A percentile compares a stretch with the other conserved stretches of the same genome.
Conservation (phyloP, 2,113 vertebrate species). For the Melanostigma gelatinosum region DNA sequence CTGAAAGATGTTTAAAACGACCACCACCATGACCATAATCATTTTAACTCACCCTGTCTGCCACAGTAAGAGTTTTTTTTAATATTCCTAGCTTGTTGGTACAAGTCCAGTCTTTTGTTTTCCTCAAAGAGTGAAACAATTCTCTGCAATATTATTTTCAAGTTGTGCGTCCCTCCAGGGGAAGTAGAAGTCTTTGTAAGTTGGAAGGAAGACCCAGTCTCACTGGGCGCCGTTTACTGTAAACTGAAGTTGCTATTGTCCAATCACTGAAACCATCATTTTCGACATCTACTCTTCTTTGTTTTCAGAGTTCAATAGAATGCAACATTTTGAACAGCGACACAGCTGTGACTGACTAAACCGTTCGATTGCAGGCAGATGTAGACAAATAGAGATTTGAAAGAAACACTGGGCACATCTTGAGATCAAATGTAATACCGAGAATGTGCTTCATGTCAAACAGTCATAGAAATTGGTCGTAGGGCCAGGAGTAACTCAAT, state of each 20-base stretch:
- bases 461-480: background rate
- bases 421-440: background rate
- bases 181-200: conserved; percentile 10
- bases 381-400: conserved; percentile 13
- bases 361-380: background rate
- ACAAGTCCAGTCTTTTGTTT: conserved; percentile 15
- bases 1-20: conserved; percentile 38
- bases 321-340: background rate
- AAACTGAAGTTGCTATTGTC: background rate
- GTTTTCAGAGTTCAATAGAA: background rate
- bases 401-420: conserved; percentile 9
- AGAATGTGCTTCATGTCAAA: background rate
- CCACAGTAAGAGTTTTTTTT: conserved; percentile 2
- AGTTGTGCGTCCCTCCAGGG: conserved; percentile 15
- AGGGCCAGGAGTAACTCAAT: background rate
- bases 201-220: background rate
- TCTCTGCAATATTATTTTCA: conserved; percentile 33
- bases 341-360: conserved; percentile 5
- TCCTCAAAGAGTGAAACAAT: conserved; percentile 21
- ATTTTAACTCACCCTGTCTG: conserved; percentile 8
- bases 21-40: conserved; percentile 15
- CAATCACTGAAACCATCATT: background rate
- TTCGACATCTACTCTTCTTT: background rate
- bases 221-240: background rate
- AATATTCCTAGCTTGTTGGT: conserved; percentile 17